phyloP scores from a whole-genome alignment of 2,797 vertebrate species.

The Parauchenoglanis ngamensis region DNA sequence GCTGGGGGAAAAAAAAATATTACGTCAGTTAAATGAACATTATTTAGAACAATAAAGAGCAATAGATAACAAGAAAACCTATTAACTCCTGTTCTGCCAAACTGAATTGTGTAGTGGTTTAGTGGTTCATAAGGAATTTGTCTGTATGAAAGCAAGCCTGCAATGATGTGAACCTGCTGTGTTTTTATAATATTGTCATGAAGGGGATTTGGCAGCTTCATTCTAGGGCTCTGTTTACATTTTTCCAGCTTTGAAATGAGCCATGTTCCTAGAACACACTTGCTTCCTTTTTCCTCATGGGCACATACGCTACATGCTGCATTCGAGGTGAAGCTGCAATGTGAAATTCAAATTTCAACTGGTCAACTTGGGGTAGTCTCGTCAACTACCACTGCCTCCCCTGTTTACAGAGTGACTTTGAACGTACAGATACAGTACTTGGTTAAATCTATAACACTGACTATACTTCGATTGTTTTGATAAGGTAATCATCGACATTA shows the following conservation, averaged over 20 bases:
- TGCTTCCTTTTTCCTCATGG: neutral
- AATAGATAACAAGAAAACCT: neutral
- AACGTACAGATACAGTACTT: neutral
- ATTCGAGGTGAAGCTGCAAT: neutral
- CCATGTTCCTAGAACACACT: neutral
- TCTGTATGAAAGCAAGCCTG: neutral
- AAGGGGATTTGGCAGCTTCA: neutral
- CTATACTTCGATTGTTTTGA: neutral
- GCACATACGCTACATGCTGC: neutral
- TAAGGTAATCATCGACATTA: neutral
- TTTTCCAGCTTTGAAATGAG: neutral
- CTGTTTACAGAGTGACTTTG: neutral
- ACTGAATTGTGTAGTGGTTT: neutral
- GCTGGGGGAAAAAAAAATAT: neutral
- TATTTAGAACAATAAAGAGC: neutral
- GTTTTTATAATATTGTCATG: neutral
- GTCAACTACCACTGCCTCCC: neutral
- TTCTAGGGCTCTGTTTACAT: neutral
- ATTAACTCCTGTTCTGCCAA: neutral
- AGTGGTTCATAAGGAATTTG: neutral
- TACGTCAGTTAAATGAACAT: neutral
- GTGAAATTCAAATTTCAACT: neutral
- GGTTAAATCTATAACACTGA: neutral
- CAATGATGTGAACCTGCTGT: neutral
- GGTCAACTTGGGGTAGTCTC: too few relatives aligned